Conservation (phyloP, 1,140 invertebrate species). For the Gryon sp. region DNA sequence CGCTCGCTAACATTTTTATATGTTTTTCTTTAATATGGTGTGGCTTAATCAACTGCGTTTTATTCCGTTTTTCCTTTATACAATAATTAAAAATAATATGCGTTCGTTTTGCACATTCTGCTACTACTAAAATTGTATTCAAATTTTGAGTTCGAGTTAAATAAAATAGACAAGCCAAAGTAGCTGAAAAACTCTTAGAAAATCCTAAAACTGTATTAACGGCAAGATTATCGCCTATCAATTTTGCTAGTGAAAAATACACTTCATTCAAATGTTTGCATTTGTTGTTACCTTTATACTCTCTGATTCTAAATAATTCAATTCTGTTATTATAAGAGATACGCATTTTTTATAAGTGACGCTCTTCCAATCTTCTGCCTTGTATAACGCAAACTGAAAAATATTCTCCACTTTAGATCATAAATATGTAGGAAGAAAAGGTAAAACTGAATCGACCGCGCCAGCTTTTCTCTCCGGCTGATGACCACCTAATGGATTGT, state of each 20-base stretch:
- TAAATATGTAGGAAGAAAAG: background rate
- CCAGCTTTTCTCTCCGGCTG: background rate
- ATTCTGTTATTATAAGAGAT: background rate
- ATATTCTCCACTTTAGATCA: slow-evolving; percentile 11
- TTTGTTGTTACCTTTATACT: background rate
- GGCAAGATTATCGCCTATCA: slow-evolving; percentile 17
- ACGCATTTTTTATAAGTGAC: background rate
- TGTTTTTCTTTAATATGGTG: slow-evolving; percentile 2
- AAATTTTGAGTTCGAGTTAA: background rate
- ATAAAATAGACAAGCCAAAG: slow-evolving; percentile 3
- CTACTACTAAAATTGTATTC: background rate
- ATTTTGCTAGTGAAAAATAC: slow-evolving; percentile 12
- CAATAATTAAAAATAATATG: slow-evolving; percentile 12
- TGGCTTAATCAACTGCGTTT: background rate
- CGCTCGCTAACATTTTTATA: slow-evolving; percentile 37
- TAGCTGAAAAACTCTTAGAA: background rate
- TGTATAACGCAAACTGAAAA: background rate
- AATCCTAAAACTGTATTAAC: slow-evolving; percentile 14
- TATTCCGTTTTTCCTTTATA: slow-evolving; percentile 15
- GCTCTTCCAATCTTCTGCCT: background rate
- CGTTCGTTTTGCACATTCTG: slow-evolving; percentile 8
- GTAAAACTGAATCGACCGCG: background rate
- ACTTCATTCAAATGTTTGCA: background rate
- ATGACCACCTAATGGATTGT: slow-evolving; percentile 1
- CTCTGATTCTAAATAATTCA: background rate